These are phyloP conservation scores for Stenotaenia linearis DNA, from an alignment of 2,888 invertebrate genomes.

Conservation along the genomic window DNA sequence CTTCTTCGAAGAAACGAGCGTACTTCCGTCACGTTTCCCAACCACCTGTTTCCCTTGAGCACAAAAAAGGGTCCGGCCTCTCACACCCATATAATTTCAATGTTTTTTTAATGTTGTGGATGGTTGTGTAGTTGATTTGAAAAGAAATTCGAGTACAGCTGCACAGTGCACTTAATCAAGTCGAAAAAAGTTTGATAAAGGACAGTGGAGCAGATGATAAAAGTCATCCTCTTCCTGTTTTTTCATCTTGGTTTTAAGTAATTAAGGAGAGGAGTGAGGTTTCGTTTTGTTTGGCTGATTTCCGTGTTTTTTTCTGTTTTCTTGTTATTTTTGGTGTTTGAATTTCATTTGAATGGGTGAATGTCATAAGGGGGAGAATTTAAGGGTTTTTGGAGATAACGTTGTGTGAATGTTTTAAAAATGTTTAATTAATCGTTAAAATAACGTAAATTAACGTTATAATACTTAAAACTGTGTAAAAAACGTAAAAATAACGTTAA, in stretches of 20 bases:
- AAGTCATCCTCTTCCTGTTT: background rate
- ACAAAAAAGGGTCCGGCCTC: background rate
- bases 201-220: background rate
- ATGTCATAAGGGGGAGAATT: no score
- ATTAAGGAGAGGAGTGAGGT: background rate
- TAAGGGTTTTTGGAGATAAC: no score
- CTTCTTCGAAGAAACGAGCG: background rate
- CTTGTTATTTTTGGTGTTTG: no score
- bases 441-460: no score
- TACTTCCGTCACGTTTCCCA: background rate
- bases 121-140: background rate
- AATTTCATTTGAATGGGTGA: no score
- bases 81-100: background rate
- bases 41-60: conserved; percentile 1
- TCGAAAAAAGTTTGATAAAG: background rate
- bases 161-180: background rate
- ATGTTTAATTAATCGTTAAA: no score
- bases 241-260: background rate
- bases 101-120: background rate
- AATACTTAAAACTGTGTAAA: no score
- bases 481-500: no score
- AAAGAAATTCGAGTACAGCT: background rate
- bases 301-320: background rate
- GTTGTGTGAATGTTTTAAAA: no score
- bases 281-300: background rate